These are phyloP conservation scores for Zosterops japonicus DNA, from an alignment of 2,113 vertebrate species.

Conservation along the genomic window DNA sequence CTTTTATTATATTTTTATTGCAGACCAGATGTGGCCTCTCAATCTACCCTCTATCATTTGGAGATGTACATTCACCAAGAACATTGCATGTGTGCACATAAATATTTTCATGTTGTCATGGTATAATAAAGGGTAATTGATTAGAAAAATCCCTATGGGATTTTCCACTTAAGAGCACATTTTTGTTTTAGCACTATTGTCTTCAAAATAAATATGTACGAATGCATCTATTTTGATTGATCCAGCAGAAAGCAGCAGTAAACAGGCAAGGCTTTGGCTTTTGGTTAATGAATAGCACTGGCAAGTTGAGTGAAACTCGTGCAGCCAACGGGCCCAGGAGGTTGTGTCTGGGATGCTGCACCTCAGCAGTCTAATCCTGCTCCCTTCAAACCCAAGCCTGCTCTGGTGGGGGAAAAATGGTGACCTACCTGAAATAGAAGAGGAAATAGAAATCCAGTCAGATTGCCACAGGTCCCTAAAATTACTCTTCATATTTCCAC, in stretches of 20 bases:
- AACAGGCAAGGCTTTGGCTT: background rate
- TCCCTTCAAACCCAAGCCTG: background rate
- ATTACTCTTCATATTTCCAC: background rate
- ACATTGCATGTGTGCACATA: slow-evolving; percentile 14
- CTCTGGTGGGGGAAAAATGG: background rate
- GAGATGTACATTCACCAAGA: slow-evolving; percentile 28
- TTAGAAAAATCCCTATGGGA: slow-evolving; percentile 35
- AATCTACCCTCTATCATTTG: slow-evolving; percentile 43
- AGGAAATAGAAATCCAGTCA: background rate
- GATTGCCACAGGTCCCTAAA: background rate
- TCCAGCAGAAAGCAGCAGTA: background rate
- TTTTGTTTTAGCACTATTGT: slow-evolving; percentile 28
- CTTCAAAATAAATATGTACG: background rate
- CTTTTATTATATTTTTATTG: slow-evolving; percentile 53
- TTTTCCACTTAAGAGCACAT: slow-evolving; percentile 32
- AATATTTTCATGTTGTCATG: slow-evolving; percentile 60
- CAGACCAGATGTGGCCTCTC: slow-evolving; percentile 53
- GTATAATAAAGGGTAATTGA: slow-evolving; percentile 46
- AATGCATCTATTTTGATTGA: slow-evolving; percentile 7
- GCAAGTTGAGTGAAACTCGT: background rate
- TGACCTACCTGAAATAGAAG: background rate
- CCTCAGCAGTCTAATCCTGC: background rate
- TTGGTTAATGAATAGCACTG: background rate
- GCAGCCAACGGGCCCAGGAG: background rate
- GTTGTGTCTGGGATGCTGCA: accelerated